phyloP scores from a whole-genome alignment of 2,888 invertebrate species.

The Sepioteuthis lessoniana region DNA sequence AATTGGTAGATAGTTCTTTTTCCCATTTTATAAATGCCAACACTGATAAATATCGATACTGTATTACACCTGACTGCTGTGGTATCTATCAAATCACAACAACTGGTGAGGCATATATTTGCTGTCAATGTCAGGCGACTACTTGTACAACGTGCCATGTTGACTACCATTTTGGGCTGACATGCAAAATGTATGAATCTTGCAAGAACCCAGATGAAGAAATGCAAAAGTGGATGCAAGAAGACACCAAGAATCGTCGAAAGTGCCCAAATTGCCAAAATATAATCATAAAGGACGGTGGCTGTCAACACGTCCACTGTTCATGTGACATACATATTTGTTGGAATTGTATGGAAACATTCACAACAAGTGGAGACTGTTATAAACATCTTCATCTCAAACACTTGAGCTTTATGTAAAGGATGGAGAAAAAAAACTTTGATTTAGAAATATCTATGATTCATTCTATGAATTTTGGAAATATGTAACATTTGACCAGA shows the following conservation, averaged over 20 bases:
- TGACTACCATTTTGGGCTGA: conserved; percentile 64
- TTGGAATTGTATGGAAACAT: conserved; percentile 65
- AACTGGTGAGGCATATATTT: conserved; percentile 56
- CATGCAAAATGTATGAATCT: conserved; percentile 61
- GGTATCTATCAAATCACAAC: conserved; percentile 60
- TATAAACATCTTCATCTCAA: conserved; percentile 60
- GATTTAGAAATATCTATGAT: too few species aligned
- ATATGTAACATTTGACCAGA: too few species aligned
- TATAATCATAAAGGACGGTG: conserved; percentile 66
- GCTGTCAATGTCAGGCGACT: conserved; percentile 58
- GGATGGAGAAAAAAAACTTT: too few species aligned
- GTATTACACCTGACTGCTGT: conserved; percentile 68
- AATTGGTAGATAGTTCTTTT: conserved; percentile 58
- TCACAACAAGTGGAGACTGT: conserved; percentile 53
- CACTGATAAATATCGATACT: conserved; percentile 60
- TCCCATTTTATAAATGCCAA: conserved; percentile 58
- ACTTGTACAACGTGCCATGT: conserved; percentile 66
- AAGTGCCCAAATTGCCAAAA: conserved; percentile 65
- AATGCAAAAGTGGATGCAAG: conserved; percentile 58
- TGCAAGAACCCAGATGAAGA: conserved; percentile 54
- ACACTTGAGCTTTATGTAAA: not conserved
- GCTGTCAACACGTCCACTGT: conserved; percentile 69
- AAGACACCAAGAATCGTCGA: conserved; percentile 58
- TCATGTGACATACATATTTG: conserved; percentile 66
- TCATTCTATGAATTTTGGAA: too few species aligned